Base-by-base conservation (phyloP, 2,888 invertebrate species). In the Polia nebulosa region DNA sequence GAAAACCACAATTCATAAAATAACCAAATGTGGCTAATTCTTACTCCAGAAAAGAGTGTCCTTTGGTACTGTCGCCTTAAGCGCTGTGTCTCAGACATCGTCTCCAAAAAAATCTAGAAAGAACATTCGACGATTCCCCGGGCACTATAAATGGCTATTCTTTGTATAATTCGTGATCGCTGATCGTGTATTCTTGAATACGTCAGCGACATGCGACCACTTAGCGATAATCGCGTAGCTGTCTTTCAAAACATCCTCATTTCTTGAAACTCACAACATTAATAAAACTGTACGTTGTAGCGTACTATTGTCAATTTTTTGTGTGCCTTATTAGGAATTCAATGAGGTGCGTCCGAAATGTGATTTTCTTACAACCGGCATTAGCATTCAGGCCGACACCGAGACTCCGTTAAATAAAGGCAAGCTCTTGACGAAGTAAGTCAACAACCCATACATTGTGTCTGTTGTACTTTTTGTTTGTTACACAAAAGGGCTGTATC, bases 401-500 rank as follows among this genome's bases (percentile, higher is more conserved):
- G 39, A 78, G 67, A 82, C 83, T 87, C 89, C 90, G 91, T 93
- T 91, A 89, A 90, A 89, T 85, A 86, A 87, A 89, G 80, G 83
- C 81, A 82, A 84, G 84, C 86, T 78, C 80, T 86, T 80, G 85
- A 82, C 84, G 85, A 80, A 85, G 87, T 88, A 90, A 93, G 93
- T 93, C 93, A 94, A 93, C 92, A 93, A 91, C 91, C 91, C 89
- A 87, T 87, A 87, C 84, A 84, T 79, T 80, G 76, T 85, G 84
- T 85, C 82, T 83, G 82, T 82, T 83, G 84, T 86, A 82, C 82
- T 91, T 92, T 94, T 93, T 94, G 91, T 93, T 84, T 88, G 87
- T 76, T 81, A 88, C 92, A 94, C 94, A 95, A 95, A 94, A 95
- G 92, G 93, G 92, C 92, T 92, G 90, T 92, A 90, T 95, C 94